Conservation (phyloP, 1,140 invertebrate species). For the Centruroides sculpturatus region DNA sequence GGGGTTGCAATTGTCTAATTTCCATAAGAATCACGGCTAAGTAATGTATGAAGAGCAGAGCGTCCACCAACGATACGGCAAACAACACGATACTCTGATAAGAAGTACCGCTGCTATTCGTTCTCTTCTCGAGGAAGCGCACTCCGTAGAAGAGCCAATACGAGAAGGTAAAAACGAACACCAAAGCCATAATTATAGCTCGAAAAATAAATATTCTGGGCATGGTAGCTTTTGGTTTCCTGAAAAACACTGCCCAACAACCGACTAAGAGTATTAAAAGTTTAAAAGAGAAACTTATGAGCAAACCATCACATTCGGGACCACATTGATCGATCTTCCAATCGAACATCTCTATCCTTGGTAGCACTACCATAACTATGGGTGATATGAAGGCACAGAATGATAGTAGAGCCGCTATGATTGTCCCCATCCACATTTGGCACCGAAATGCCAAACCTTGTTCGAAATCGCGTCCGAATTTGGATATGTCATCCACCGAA, state of each 20-base stretch:
- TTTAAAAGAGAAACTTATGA: slow-evolving; percentile 84
- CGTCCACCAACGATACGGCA: slow-evolving; percentile 77
- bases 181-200: slow-evolving; percentile 67
- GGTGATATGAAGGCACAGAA: slow-evolving; percentile 77
- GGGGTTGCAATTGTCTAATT: slow-evolving; percentile 73
- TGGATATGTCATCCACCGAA: slow-evolving; percentile 66
- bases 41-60: slow-evolving; percentile 88
- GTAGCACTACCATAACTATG: slow-evolving; percentile 82
- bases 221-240: slow-evolving; percentile 65
- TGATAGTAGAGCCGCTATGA: slow-evolving; percentile 57
- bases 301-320: slow-evolving; percentile 73
- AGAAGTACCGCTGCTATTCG: slow-evolving; percentile 16
- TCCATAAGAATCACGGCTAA: slow-evolving; percentile 82
- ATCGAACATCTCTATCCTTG: slow-evolving; percentile 50
- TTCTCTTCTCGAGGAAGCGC: slow-evolving; percentile 44
- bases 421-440: slow-evolving; percentile 59
- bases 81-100: slow-evolving; percentile 58
- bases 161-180: slow-evolving; percentile 83
- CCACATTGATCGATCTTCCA: slow-evolving; percentile 41
- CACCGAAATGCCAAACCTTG: slow-evolving; percentile 44
- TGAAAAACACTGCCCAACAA: slow-evolving; percentile 62
- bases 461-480: slow-evolving; percentile 26
- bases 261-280: slow-evolving; percentile 77
- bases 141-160: slow-evolving; percentile 97
- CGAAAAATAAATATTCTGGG: slow-evolving; percentile 85